A percentile compares a stretch with the other conserved stretches of the same genome.
Evolutionary conservation across 2,888 invertebrate genomes (phyloP).

Genomic region (Folsomia manolachei): DNA sequence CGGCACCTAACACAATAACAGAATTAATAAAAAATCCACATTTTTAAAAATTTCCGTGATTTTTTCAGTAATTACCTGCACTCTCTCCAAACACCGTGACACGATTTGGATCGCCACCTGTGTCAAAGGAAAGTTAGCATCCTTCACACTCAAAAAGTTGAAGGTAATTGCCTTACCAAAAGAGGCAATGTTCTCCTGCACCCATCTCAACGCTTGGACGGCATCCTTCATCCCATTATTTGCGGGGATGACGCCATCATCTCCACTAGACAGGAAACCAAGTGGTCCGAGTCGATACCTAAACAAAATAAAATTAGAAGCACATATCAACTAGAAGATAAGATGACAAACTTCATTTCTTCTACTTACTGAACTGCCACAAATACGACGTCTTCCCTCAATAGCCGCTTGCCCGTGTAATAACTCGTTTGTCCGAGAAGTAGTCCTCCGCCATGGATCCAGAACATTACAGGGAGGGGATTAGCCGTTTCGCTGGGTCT

Average conservation of each 20-base stretch:
- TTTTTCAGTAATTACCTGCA: too few species aligned
- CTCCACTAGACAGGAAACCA: conserved; percentile 35
- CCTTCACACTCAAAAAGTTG: not conserved
- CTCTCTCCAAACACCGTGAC: conserved; percentile 25
- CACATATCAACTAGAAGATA: too few species aligned
- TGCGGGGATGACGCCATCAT: conserved; percentile 16
- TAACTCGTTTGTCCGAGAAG: conserved; percentile 33
- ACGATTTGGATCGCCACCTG: conserved; percentile 11
- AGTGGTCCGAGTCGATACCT: conserved; percentile 31
- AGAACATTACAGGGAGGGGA: conserved; percentile 30
- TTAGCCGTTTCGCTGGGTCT: not conserved
- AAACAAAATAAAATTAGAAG: too few species aligned
- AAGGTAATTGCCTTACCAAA: conserved; percentile 8
- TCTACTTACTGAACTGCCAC: conserved; percentile 24
- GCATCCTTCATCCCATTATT: conserved; percentile 30
- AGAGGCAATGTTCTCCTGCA: conserved; percentile 33
- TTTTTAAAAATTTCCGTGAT: too few species aligned
- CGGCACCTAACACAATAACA: conserved; percentile 21
- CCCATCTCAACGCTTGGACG: conserved; percentile 30
- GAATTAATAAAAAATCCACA: too few species aligned
- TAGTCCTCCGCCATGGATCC: conserved; percentile 40
- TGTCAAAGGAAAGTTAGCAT: too few species aligned
- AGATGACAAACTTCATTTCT: not conserved
- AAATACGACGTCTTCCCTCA: conserved; percentile 28
- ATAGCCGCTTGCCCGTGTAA: conserved; percentile 27